Percentiles rank a stretch among this genome's conserved stretches.
Evolutionary conservation across 2,888 invertebrate species (phyloP).

Genomic region (Ectemnius cavifrons): DNA sequence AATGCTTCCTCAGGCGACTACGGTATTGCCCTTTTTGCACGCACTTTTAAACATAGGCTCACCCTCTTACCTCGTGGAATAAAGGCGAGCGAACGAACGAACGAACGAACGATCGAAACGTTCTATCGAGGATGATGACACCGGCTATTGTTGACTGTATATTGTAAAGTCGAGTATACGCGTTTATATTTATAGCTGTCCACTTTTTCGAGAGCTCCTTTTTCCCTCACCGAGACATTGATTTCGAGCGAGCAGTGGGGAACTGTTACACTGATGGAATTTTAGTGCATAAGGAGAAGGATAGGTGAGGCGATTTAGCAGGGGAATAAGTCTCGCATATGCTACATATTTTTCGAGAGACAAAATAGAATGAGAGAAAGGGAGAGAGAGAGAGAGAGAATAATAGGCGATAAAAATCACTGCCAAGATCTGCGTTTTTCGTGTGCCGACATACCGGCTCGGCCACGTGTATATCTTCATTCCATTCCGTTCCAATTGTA

Average conservation of each 20-base stretch:
- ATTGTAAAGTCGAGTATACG: slow-evolving; percentile 18
- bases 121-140: no score
- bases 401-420: slow-evolving; percentile 42
- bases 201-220: no score
- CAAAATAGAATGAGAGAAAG: slow-evolving; percentile 11
- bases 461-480: slow-evolving; percentile 57
- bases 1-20: slow-evolving; percentile 40
- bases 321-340: no score
- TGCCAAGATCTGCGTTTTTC: slow-evolving; percentile 56
- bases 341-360: no score
- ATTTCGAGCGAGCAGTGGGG: no score
- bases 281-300: no score
- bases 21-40: slow-evolving; percentile 36
- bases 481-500: slow-evolving; percentile 52
- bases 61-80: no score
- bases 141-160: slow-evolving; percentile 52
- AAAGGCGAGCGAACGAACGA: no score
- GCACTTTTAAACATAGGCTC: slow-evolving; percentile 44
- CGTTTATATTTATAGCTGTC: neutral
- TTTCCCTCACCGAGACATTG: no score
- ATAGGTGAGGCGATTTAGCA: no score
- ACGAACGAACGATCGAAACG: no score
- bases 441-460: slow-evolving; percentile 37
- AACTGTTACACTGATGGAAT: no score
- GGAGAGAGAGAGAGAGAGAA: neutral